Evolutionary conservation across 2,888 invertebrate genomes (phyloP).

Genomic region (Halictus quadricinctus): DNA sequence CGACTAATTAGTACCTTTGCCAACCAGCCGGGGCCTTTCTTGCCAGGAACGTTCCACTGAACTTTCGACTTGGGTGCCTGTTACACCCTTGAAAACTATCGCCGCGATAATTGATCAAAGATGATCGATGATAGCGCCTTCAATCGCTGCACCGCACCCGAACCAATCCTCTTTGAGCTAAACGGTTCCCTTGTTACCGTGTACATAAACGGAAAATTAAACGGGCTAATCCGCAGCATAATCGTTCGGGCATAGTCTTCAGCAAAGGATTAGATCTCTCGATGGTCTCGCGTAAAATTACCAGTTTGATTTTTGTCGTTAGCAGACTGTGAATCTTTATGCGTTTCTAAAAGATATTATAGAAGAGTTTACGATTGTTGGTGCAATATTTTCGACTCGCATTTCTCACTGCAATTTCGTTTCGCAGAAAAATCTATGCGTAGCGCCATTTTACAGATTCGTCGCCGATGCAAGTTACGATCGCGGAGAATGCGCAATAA

Average conservation of each 20-base stretch:
- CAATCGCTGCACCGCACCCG: neutral
- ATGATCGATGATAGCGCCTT: slow-evolving; percentile 5
- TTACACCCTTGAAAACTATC: slow-evolving; percentile 13
- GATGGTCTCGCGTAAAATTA: too few species aligned
- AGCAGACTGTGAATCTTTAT: neutral
- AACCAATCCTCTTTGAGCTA: neutral
- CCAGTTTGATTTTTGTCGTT: neutral
- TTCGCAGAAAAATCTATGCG: neutral
- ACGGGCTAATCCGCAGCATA: neutral
- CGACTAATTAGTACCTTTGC: slow-evolving; percentile 50
- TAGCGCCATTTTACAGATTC: too few species aligned
- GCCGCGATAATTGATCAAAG: slow-evolving; percentile 30
- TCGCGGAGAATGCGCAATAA: neutral
- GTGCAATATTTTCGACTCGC: neutral
- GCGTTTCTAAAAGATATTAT: neutral
- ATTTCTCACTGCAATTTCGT: neutral
- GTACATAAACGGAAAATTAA: neutral
- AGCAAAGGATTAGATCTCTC: neutral
- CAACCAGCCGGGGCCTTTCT: slow-evolving; percentile 1
- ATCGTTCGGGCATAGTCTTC: neutral
- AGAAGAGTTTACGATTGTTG: neutral
- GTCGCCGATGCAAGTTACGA: too few species aligned
- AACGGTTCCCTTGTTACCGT: neutral
- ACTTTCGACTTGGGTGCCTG: neutral
- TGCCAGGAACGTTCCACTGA: neutral